Evolutionary conservation across 2,888 invertebrate species (phyloP).

Genomic region (Macrophya alboannulata): DNA sequence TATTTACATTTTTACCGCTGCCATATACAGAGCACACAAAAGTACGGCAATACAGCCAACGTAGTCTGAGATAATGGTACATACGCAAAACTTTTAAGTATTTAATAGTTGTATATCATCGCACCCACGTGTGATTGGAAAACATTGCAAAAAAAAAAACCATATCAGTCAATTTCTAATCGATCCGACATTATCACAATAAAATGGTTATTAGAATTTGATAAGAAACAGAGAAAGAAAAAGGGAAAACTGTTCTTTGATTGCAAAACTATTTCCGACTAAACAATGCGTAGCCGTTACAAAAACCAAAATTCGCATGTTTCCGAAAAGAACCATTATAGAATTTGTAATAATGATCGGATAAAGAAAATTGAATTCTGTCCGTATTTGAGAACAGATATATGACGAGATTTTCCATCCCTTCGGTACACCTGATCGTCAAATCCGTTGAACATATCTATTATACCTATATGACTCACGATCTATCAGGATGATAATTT

Average conservation of each 20-base stretch:
- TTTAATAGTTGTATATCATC: neutral
- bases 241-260: neutral
- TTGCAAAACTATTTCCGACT: neutral
- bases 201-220: neutral
- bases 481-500: neutral
- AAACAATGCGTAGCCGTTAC: neutral
- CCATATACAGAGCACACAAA: neutral
- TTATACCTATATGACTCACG: slow-evolving; percentile 20
- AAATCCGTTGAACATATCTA: neutral
- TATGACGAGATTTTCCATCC: neutral
- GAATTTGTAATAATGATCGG: neutral
- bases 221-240: neutral
- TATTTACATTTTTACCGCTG: slow-evolving; percentile 39
- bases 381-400: neutral
- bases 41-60: neutral
- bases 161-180: neutral
- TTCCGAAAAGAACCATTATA: neutral
- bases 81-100: slow-evolving; percentile 11
- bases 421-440: neutral
- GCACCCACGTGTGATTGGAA: neutral
- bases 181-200: neutral
- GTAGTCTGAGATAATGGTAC: slow-evolving; percentile 1
- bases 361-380: neutral
- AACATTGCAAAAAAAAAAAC: neutral
- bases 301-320: neutral